phyloP scores from a whole-genome alignment of 2,113 vertebrate species.

The Muntiacus reevesi region DNA sequence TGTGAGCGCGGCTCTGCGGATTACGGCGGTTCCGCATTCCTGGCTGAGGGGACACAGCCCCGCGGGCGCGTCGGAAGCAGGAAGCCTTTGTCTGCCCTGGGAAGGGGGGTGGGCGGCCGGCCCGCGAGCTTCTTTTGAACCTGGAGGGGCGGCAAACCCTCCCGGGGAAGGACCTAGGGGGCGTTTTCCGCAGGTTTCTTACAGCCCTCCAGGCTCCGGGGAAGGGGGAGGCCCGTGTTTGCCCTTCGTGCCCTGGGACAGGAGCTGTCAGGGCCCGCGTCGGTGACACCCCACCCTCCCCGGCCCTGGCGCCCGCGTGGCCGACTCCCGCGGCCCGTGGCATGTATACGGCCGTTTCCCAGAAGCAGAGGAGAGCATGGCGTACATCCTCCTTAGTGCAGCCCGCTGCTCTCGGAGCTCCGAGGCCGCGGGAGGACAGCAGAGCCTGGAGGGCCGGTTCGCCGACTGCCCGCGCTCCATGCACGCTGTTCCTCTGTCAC shows the following conservation, averaged over 20 bases:
- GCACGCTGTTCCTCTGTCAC: background rate
- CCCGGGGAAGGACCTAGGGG: conserved; percentile 41
- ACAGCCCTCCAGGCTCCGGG: background rate
- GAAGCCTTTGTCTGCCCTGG: conserved; percentile 80
- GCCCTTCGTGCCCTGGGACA: background rate
- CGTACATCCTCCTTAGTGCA: background rate
- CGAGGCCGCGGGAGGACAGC: background rate
- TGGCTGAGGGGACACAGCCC: conserved; percentile 67
- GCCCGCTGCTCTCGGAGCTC: background rate
- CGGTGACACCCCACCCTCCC: background rate
- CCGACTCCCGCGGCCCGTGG: background rate
- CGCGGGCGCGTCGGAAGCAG: conserved; percentile 40
- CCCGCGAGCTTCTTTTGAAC: conserved; percentile 62
- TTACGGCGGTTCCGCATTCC: conserved; percentile 83
- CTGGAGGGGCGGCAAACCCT: background rate
- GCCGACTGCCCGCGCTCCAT: no score
- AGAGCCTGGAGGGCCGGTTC: background rate
- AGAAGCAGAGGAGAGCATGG: background rate
- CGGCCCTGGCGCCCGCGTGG: background rate
- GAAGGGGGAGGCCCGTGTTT: conserved; percentile 31
- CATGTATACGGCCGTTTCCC: background rate
- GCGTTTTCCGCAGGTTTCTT: background rate
- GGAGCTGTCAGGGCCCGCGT: background rate
- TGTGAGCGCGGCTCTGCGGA: conserved; percentile 72
- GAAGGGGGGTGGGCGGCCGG: conserved; percentile 79